phyloP scores from a whole-genome alignment of 2,797 vertebrate genomes.

The Cyclura pinguis region DNA sequence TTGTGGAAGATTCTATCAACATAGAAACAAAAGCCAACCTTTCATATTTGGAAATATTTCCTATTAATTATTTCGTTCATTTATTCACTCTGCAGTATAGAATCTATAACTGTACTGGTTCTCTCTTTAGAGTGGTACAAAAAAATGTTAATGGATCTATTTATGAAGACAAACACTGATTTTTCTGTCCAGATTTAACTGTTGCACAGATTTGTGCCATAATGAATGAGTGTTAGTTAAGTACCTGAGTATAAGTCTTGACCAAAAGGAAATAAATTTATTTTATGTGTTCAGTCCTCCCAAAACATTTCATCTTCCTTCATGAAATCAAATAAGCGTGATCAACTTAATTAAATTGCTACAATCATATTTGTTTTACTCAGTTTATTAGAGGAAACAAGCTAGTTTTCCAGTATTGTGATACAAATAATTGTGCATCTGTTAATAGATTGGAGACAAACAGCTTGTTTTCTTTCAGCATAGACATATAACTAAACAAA shows the following conservation, averaged over 20 bases:
- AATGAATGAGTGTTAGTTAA: background rate
- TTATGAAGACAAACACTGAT: background rate
- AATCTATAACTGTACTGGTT: background rate
- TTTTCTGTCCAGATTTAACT: background rate
- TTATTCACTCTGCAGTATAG: background rate
- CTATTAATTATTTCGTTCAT: background rate
- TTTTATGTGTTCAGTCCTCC: background rate
- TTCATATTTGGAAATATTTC: background rate
- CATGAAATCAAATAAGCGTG: background rate
- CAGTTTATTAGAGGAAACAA: background rate
- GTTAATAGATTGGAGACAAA: background rate
- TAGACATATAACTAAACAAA: background rate
- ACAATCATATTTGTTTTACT: background rate
- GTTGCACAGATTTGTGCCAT: background rate
- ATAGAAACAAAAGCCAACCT: background rate
- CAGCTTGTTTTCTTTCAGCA: background rate
- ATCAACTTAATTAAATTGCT: background rate
- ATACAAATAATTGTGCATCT: background rate
- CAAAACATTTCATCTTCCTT: background rate
- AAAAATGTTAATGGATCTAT: background rate
- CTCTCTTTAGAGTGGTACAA: background rate
- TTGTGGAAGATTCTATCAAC: background rate
- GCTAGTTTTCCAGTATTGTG: background rate
- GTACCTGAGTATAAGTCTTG: background rate
- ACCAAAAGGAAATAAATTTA: background rate